Evolutionary conservation across 2,113 vertebrate species (phyloP).

Genomic region (Petromus typicus): DNA sequence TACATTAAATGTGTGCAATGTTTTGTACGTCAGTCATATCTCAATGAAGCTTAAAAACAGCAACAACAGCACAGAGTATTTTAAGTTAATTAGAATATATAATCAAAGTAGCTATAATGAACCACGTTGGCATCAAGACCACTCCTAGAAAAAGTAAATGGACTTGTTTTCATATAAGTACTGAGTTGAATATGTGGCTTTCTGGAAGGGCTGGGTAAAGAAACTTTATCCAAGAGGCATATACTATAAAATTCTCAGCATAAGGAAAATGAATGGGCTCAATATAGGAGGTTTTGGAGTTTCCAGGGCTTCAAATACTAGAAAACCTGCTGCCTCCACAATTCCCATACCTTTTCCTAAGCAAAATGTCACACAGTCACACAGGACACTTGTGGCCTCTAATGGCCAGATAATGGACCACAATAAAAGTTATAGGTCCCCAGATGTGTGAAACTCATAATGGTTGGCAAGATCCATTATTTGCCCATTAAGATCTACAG

Average conservation of each 20-base stretch:
- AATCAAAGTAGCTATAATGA: background rate
- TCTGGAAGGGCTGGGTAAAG: background rate
- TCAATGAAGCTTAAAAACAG: background rate
- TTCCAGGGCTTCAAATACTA: conserved; percentile 60
- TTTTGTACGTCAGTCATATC: no score
- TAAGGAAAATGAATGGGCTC: conserved; percentile 75
- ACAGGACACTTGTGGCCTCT: conserved; percentile 73
- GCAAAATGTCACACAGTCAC: conserved; percentile 76
- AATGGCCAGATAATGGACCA: conserved; percentile 68
- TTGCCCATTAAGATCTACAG: conserved; percentile 68
- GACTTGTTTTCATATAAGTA: background rate
- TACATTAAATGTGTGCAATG: no score
- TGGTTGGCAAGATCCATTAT: conserved; percentile 74
- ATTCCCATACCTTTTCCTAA: conserved; percentile 70
- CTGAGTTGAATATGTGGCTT: conserved; percentile 49
- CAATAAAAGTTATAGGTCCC: conserved; percentile 81
- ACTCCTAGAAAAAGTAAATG: background rate
- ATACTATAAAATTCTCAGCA: conserved; percentile 62
- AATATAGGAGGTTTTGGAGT: conserved; percentile 73
- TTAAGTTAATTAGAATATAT: background rate
- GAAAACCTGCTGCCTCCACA: conserved; percentile 70
- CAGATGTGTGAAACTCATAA: conserved; percentile 65
- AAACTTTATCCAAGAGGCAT: conserved; percentile 59
- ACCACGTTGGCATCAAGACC: background rate
- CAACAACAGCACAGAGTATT: background rate